Evolutionary conservation across 1,140 invertebrate genomes (phyloP).

Genomic region (Brachionus rubens): DNA sequence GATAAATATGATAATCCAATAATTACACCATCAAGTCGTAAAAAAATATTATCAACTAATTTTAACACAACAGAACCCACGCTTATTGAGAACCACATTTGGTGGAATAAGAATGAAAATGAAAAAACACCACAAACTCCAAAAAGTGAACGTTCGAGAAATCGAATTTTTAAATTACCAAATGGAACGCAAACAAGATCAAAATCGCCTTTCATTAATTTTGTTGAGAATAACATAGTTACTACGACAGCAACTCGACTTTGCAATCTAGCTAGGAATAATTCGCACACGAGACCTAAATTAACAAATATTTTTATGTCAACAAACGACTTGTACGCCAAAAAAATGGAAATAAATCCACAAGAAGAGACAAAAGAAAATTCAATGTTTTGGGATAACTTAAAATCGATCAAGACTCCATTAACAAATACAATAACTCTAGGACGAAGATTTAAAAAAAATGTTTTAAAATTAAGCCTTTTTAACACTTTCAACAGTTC

Average conservation of each 20-base stretch:
- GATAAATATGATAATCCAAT: not conserved
- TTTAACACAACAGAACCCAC: not conserved
- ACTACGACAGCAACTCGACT: not conserved
- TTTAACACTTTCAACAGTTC: not conserved
- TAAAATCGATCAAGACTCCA: conserved; percentile 8
- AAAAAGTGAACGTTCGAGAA: not conserved
- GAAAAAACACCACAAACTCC: not conserved
- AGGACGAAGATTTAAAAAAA: conserved; percentile 35
- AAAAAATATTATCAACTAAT: conserved; percentile 31
- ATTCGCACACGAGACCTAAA: not conserved
- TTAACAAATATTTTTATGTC: not conserved
- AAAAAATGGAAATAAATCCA: not conserved
- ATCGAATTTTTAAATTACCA: not conserved
- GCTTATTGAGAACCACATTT: conserved; percentile 19
- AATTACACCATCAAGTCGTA: not conserved
- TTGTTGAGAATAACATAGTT: conserved; percentile 9
- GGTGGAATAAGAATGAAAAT: conserved; percentile 1
- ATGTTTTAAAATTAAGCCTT: conserved; percentile 9
- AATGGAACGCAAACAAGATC: not conserved
- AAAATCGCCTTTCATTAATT: conserved; percentile 17
- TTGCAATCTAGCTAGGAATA: not conserved
- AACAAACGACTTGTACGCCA: not conserved
- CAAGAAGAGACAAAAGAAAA: not conserved
- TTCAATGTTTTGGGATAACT: not conserved
- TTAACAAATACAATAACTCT: conserved; percentile 25